Base-by-base conservation (phyloP, 2,888 invertebrate genomes). In the Rhagophthalmus giganteus region DNA sequence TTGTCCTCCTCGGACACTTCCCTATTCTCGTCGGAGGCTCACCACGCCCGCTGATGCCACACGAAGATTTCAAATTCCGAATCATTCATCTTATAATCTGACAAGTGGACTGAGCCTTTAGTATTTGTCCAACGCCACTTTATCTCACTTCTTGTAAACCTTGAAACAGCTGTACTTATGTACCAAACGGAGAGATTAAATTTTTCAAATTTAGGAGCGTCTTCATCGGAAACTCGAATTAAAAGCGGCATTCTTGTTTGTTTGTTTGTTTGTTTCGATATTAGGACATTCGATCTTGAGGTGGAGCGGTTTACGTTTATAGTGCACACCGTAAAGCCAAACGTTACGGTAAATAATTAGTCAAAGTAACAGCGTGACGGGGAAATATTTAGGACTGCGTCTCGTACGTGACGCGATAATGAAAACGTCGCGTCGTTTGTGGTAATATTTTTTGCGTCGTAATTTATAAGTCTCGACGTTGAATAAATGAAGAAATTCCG, bases 81-180 rank as follows among this genome's bases (percentile, higher is more conserved):
- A 76, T 74, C 77, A 78, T 78, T 78, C 75, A 76, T 79, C 77
- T 78, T 77, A 70, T 74, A 75, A 76, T 76, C 77, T 76, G 79
- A 78, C 47, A 41, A 47, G 41, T 47, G 47, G 76, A 76, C 76
- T 77, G 77, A 77, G 40, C 47, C 51, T 55, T 52, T 48, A 47
- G 53, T 49, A 55, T 55, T 55, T 53, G 53, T 55, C 45, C 54
- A 55, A 53, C 55, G 55, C 53, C 55, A 55, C 48, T 55, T 53
- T 55, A 55, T 55, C 55, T 53, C 40, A 41, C 41, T 48, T 28
- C 51, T 40, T 51, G 54, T 55, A 55, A 55, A 55, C 38, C 49
- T 53, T 49, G 53, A 42, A 55, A 55, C 55, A 55, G 52, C 53
- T 55, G 55, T 55, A 55, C 47, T 39, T 53, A 47, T 54, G 30